A percentile compares a stretch with the other conserved stretches of the same genome.
These are phyloP conservation scores for Sphecodes monilicornis DNA, from an alignment of 2,888 invertebrate species.

Conservation along the genomic window DNA sequence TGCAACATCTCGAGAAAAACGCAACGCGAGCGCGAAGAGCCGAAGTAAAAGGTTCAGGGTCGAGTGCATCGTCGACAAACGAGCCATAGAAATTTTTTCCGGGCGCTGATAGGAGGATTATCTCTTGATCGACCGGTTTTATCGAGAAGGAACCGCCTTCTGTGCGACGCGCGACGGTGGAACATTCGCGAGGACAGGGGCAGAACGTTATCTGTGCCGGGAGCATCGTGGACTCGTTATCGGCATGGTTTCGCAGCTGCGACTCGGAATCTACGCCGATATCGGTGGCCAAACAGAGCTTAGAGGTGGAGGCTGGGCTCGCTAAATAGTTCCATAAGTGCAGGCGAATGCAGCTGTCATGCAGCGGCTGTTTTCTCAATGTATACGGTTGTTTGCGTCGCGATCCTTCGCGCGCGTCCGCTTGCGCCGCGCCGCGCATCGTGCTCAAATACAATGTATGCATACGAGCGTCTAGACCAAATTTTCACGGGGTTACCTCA, in stretches of 20 bases:
- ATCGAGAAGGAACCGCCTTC: neutral
- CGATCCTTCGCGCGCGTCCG: neutral
- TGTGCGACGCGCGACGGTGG: neutral
- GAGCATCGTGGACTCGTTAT: neutral
- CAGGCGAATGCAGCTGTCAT: neutral
- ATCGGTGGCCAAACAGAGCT: slow-evolving; percentile 1
- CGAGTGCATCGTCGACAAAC: neutral
- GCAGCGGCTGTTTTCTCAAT: neutral
- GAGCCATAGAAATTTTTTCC: neutral
- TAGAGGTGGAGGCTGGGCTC: neutral
- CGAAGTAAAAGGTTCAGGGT: neutral
- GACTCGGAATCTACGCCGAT: neutral
- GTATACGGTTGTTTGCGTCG: neutral
- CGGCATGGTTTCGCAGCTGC: slow-evolving; percentile 1
- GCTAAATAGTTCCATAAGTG: neutral
- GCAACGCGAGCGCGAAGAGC: neutral
- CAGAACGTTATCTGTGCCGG: neutral
- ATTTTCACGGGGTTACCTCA: slow-evolving; percentile 47
- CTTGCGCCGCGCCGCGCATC: slow-evolving; percentile 13
- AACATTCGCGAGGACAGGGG: slow-evolving; percentile 1
- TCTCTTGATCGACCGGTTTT: neutral
- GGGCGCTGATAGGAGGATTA: neutral
- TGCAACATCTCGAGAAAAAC: neutral
- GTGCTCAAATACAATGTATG: slow-evolving; percentile 43
- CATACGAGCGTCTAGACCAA: slow-evolving; percentile 18